Evolutionary conservation across 2,113 vertebrate genomes (phyloP), one percentile per base, ranked within the genome.

Genomic region (Daubentonia madagascariensis): DNA sequence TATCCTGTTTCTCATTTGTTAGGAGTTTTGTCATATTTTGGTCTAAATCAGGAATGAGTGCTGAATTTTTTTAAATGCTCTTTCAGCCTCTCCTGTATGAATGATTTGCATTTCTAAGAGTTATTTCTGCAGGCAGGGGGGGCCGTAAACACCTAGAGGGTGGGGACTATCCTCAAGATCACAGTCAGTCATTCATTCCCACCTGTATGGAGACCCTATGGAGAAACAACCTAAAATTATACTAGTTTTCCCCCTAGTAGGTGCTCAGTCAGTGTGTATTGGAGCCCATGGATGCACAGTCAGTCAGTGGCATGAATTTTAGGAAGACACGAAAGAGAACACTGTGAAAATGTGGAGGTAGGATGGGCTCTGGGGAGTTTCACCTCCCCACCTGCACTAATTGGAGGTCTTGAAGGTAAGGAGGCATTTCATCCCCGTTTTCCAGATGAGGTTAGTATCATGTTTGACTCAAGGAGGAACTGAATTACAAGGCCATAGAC

Each of bases 401-500:
- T 86, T 96, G 96, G 96, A 97, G 84, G 61, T 50, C 23, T 3
- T 22, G 28, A 68, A 59, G 65, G 83, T 43, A 12, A 28, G 80
- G 92, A 89, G 88, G 50, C 48, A 72, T 85, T 94, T 98, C 97
- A 93, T 89, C 43, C 73, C 14, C 8, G 54, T 45, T 92, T 75
- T 91, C 95, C 59, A 85, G 61, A 25, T 93, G 89, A 98, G 67
- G n/a, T 83, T 97, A 75, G 79, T 97, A 96, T 59, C 97, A 4
- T 96, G 25, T 97, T 98, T 98, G 80, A 85, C 25, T 97, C 88
- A 90, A 70, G 54, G 70, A 96, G 81, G 97, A 98, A 97, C 95
- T 97, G 90, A 97, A 83, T 98, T 97, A 97, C 87, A 96, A 72
- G 85, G 76, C 89, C 23, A 54, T 91, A 98, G 97, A 88, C 97